phyloP scores from a whole-genome alignment of 2,888 invertebrate genomes.

The Apotomis betuletana region DNA sequence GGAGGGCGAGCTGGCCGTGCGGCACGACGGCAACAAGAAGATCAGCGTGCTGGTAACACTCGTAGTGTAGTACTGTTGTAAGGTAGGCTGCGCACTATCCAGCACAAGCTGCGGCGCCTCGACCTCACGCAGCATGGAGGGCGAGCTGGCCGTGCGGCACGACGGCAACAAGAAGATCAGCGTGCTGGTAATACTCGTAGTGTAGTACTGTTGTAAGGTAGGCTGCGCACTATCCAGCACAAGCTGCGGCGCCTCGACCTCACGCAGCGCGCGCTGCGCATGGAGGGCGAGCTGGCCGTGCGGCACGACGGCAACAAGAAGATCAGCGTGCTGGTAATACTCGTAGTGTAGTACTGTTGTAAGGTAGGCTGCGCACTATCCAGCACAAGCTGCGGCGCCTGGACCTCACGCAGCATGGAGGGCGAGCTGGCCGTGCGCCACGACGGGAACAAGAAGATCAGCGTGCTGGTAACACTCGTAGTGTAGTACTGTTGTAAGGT shows the following conservation, averaged over 20 bases:
- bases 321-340: too few relatives aligned
- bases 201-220: too few relatives aligned
- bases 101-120: conserved; percentile 55
- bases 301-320: conserved; percentile 39
- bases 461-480: conserved; percentile 62
- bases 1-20: conserved; percentile 68
- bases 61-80: too few relatives aligned
- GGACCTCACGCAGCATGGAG: conserved; percentile 64
- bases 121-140: too few relatives aligned
- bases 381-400: conserved; percentile 72
- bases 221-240: conserved; percentile 58
- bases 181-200: conserved; percentile 62
- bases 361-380: conserved; percentile 65
- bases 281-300: conserved; percentile 69
- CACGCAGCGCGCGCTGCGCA: too few relatives aligned
- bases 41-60: too few relatives aligned
- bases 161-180: conserved; percentile 61
- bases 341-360: too few relatives aligned
- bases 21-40: conserved; percentile 40
- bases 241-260: conserved; percentile 65
- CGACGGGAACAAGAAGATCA: conserved; percentile 69
- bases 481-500: too few relatives aligned
- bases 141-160: too few relatives aligned
- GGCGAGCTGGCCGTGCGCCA: conserved; percentile 67
- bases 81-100: conserved; percentile 43